Percentiles rank a stretch among this genome's conserved stretches.
These are phyloP conservation scores for Mustelus asterias DNA, from an alignment of 2,113 vertebrate genomes.

Conservation along the genomic window DNA sequence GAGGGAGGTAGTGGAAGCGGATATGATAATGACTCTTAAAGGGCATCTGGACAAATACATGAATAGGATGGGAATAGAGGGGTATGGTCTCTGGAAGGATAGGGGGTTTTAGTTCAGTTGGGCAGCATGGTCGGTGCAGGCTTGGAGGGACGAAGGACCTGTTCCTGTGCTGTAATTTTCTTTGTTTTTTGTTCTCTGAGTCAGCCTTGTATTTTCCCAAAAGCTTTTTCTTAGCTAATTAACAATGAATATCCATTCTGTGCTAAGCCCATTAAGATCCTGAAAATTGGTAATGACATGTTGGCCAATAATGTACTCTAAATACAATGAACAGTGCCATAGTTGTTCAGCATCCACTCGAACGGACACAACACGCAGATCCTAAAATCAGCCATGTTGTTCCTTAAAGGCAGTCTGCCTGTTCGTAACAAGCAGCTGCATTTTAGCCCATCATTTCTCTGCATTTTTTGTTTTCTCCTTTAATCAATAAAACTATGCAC, in stretches of 20 bases:
- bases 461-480: not conserved
- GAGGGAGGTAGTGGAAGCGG: too few relatives aligned
- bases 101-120: too few relatives aligned
- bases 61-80: too few relatives aligned
- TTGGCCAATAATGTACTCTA: constrained; percentile 9
- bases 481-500: constrained; percentile 5
- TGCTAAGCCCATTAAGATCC: constrained; percentile 20
- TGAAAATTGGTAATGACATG: constrained; percentile 14
- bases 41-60: too few relatives aligned
- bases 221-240: constrained; percentile 18
- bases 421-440: not conserved
- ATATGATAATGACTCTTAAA: too few relatives aligned
- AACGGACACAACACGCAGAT: not conserved
- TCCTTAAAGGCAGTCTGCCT: not conserved
- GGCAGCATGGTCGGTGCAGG: too few relatives aligned
- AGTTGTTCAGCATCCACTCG: not conserved
- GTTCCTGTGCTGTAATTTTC: too few relatives aligned
- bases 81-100: too few relatives aligned
- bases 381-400: not conserved
- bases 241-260: not conserved
- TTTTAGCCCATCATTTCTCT: not conserved
- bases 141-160: too few relatives aligned
- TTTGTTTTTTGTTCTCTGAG: too few relatives aligned
- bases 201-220: not conserved
- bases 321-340: not conserved